A percentile compares a stretch with the other conserved stretches of the same genome.
phyloP scores from a whole-genome alignment of 2,113 vertebrate species.

The Lophius piscatorius region DNA sequence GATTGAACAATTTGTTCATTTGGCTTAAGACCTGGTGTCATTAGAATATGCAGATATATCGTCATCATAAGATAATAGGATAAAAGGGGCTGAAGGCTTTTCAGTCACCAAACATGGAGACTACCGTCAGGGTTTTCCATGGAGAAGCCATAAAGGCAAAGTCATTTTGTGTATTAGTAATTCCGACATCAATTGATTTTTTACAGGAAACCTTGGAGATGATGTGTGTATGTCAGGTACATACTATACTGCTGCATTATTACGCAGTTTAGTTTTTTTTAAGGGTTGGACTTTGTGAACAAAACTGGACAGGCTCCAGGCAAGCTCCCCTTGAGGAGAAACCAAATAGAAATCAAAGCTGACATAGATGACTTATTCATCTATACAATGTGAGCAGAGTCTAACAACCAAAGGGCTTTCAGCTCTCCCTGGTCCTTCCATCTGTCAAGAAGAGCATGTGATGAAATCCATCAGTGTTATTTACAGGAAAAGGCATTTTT shows the following conservation, averaged over 20 bases:
- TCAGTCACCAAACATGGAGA: too few relatives aligned
- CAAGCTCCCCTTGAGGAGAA: slow-evolving; percentile 45
- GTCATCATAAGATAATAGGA: too few relatives aligned
- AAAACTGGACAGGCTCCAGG: slow-evolving; percentile 65
- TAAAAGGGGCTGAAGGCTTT: too few relatives aligned
- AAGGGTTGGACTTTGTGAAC: slow-evolving; percentile 26
- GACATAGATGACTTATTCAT: slow-evolving; percentile 67
- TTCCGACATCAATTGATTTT: too few relatives aligned
- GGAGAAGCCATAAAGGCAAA: too few relatives aligned
- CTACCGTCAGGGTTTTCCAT: too few relatives aligned
- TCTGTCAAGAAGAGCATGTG: slow-evolving; percentile 47
- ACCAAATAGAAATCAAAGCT: slow-evolving; percentile 42
- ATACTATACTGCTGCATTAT: slow-evolving; percentile 13
- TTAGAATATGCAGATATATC: too few relatives aligned
- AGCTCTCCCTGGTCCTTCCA: slow-evolving; percentile 43
- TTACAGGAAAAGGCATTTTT: slow-evolving; percentile 2
- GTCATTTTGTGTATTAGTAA: too few relatives aligned
- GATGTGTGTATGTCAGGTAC: too few relatives aligned
- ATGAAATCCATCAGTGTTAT: slow-evolving; percentile 12
- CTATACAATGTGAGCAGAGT: slow-evolving; percentile 52
- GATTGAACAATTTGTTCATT: too few relatives aligned
- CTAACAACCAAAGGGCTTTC: slow-evolving; percentile 58
- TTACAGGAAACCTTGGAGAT: too few relatives aligned
- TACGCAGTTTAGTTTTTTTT: slow-evolving; percentile 4
- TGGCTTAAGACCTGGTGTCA: too few relatives aligned